Percentiles rank a stretch among this genome's conserved stretches.
phyloP scores from a whole-genome alignment of 2,888 invertebrate genomes.

The Leptarthrus brevirostris region DNA sequence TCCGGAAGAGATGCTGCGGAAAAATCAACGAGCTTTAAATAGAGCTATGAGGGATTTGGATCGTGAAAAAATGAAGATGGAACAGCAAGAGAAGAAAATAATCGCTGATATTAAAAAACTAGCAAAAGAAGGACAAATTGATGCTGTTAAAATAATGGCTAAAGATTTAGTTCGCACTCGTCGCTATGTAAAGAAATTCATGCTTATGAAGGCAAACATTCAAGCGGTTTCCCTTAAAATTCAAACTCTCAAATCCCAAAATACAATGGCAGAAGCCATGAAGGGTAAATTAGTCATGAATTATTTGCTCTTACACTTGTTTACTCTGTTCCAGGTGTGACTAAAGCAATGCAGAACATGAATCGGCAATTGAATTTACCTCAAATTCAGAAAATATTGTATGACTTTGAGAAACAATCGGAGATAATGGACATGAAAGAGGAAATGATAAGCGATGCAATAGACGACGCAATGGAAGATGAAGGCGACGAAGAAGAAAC shows the following conservation, averaged over 20 bases:
- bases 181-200: conserved; percentile 96
- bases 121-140: conserved; percentile 99
- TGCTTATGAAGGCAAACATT: conserved; percentile 99
- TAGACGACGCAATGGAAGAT: conserved; percentile 99
- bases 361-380: conserved; percentile 97
- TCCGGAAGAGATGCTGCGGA: conserved; percentile 97
- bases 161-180: conserved; percentile 97
- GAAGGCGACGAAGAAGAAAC: conserved; percentile 99
- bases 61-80: conserved; percentile 93
- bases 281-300: conserved; percentile 70
- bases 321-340: conserved; percentile 75
- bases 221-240: conserved; percentile 98
- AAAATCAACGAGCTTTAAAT: conserved; percentile 97
- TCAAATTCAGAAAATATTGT: conserved; percentile 96
- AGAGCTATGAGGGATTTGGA: conserved; percentile 99
- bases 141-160: conserved; percentile 99
- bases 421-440: conserved; percentile 99
- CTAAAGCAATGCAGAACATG: conserved; percentile 98
- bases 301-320: too few relatives aligned
- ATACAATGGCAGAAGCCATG: conserved; percentile 99
- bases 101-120: conserved; percentile 98
- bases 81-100: conserved; percentile 98
- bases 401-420: conserved; percentile 98
- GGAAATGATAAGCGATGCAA: conserved; percentile 99
- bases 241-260: conserved; percentile 96